These are phyloP conservation scores for Gila robusta DNA, from an alignment of 2,797 vertebrate genomes.

Conservation along the genomic window DNA sequence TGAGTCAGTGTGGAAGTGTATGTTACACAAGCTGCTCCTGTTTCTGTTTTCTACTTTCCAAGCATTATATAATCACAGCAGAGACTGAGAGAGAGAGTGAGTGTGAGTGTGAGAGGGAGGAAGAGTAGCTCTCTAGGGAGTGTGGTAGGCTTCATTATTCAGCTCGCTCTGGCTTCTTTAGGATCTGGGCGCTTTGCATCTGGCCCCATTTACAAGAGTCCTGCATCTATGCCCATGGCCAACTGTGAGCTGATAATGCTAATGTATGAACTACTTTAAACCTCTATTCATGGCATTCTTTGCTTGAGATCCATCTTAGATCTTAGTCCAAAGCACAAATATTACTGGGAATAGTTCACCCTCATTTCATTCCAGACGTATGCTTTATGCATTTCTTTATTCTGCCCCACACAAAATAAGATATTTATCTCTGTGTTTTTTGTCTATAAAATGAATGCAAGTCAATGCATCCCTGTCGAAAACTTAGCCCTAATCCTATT, in stretches of 20 bases:
- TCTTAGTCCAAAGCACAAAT: background rate
- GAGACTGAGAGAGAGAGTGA: constrained; percentile 36
- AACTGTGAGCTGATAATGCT: constrained; percentile 12
- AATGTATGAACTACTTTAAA: constrained; percentile 16
- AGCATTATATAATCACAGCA: constrained; percentile 63
- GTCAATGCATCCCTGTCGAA: background rate
- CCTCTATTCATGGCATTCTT: background rate
- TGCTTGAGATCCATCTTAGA: background rate
- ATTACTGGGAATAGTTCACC: background rate
- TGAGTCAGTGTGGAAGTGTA: constrained; percentile 50
- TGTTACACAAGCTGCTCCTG: constrained; percentile 65
- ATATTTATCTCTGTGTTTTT: background rate
- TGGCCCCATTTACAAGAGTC: constrained; percentile 46
- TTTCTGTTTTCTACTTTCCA: constrained; percentile 56
- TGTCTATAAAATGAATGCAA: background rate
- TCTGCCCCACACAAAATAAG: background rate
- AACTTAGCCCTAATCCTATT: background rate
- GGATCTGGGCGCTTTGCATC: constrained; percentile 50
- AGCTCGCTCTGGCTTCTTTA: constrained; percentile 48
- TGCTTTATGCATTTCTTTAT: background rate
- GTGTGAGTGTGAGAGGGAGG: constrained; percentile 40
- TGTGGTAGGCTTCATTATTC: constrained; percentile 56
- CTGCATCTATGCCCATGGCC: constrained; percentile 12
- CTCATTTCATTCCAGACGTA: background rate
- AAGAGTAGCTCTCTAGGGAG: constrained; percentile 46